Base-by-base conservation (phyloP, 2,113 vertebrate genomes). In the Etheostoma spectabile region DNA sequence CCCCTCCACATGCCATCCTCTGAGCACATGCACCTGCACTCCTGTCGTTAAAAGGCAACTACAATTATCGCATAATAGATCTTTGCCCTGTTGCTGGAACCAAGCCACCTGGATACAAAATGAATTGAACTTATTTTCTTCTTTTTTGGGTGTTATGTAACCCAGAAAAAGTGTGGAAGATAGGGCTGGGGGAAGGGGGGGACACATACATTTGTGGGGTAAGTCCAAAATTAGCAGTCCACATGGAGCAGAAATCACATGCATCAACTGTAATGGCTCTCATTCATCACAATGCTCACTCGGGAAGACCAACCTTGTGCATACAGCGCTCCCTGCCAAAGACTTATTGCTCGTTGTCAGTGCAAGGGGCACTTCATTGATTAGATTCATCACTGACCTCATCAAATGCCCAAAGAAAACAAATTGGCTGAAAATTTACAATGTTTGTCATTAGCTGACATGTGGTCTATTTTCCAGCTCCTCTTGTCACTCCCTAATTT, bases 391-490 rank as follows among this genome's bases (percentile, higher is more conserved):
- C 89, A 82, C 73, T 84, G 86, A 88, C 88, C 88, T 89, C 88
- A 82, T 90, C 86, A 87, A 83, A 73, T 53, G 76, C 84, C 81
- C 71, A 88, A 82, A 83, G 80, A 72, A 90, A 92, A 86, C 84
- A 92, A 90, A 91, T 87, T 85, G 87, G 74, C 65, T 83, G 77
- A 89, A 88, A 91, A 89, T 85, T 80, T 86, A 51, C 77, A 80
- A 74, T 89, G 89, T 93, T 92, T 90, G 81, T 91, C 90, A 90
- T 80, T 78, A 71, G 83, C 19, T 88, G 87, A 88, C 90, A 83
- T 38, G 59, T 86, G 88, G 65, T 82, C 88, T 77, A 84, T 82
- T 87, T 90, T 74, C 73, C 55, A 56, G 65, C 63, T 46, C 56
- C 22, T 60, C 62, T 42, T 55, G 70, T 83, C 86, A 71, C 42